Evolutionary conservation across 2,888 invertebrate species (phyloP).

Genomic region (Dryobota labecula): DNA sequence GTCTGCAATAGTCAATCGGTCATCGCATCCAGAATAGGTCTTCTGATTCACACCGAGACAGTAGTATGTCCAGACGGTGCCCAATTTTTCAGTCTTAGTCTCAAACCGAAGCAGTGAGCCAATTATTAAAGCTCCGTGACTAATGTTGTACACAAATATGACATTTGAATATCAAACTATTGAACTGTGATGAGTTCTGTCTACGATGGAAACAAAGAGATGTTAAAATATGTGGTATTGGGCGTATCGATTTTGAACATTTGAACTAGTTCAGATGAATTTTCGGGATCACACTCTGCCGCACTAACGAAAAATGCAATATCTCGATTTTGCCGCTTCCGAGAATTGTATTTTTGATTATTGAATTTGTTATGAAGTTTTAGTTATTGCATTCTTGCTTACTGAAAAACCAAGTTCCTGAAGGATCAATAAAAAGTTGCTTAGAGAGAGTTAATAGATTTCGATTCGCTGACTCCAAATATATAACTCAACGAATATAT

Average conservation of each 20-base stretch:
- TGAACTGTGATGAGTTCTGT: constrained; percentile 31
- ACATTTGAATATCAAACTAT: constrained; percentile 43
- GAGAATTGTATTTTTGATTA: too few relatives aligned
- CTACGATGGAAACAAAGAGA: constrained; percentile 33
- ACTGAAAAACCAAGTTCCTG: too few relatives aligned
- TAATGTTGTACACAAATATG: constrained; percentile 49
- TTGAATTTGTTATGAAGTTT: too few relatives aligned
- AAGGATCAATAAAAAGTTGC: too few relatives aligned
- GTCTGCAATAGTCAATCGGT: neutral
- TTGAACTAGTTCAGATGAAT: neutral
- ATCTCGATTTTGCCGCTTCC: too few relatives aligned
- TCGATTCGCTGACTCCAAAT: too few relatives aligned
- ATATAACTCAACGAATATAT: too few relatives aligned
- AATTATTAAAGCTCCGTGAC: constrained; percentile 62
- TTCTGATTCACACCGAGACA: constrained; percentile 38
- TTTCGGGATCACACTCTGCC: neutral
- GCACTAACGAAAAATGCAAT: too few relatives aligned
- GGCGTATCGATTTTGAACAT: neutral
- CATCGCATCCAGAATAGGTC: constrained; percentile 59
- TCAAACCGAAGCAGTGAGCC: constrained; percentile 19
- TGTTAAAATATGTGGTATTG: constrained; percentile 17
- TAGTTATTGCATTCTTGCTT: too few relatives aligned
- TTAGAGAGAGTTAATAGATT: too few relatives aligned
- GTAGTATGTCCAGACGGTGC: constrained; percentile 49
- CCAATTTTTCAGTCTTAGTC: constrained; percentile 60